phyloP scores from a whole-genome alignment of 2,113 vertebrate species.

The Onychostoma macrolepis region DNA sequence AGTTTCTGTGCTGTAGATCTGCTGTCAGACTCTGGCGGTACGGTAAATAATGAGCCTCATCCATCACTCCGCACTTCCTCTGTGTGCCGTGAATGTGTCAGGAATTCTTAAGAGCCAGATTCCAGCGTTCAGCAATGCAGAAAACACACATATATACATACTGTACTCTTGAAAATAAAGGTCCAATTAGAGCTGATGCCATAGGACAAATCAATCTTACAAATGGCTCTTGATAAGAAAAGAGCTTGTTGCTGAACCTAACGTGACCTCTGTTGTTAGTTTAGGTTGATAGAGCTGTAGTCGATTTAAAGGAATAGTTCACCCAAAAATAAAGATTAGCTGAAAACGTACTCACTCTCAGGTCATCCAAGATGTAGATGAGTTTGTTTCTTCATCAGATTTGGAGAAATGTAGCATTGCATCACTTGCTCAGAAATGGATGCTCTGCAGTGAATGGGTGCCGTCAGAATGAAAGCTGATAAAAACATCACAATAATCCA shows the following conservation, averaged over 20 bases:
- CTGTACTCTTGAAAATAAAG: not conserved
- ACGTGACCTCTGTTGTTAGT: not conserved
- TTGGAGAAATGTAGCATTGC: too few relatives aligned
- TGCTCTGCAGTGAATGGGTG: too few relatives aligned
- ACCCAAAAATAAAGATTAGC: too few relatives aligned
- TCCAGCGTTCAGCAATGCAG: not conserved
- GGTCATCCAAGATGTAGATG: too few relatives aligned
- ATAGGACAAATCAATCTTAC: not conserved
- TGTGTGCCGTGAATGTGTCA: not conserved
- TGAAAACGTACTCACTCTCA: too few relatives aligned
- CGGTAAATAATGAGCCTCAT: constrained; percentile 23
- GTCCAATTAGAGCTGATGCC: not conserved
- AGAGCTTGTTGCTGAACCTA: not conserved
- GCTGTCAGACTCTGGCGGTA: not conserved
- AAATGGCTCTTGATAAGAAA: not conserved
- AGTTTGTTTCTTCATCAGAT: too few relatives aligned
- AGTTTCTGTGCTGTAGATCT: not conserved
- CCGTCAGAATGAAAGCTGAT: too few relatives aligned
- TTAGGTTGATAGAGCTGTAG: not conserved
- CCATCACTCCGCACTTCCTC: not conserved
- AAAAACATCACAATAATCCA: too few relatives aligned
- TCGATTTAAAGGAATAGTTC: too few relatives aligned
- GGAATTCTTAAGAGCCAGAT: not conserved
- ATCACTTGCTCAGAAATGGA: too few relatives aligned
- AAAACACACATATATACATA: not conserved